phyloP scores from a whole-genome alignment of 2,797 vertebrate species.

The Bradypodion ventrale region DNA sequence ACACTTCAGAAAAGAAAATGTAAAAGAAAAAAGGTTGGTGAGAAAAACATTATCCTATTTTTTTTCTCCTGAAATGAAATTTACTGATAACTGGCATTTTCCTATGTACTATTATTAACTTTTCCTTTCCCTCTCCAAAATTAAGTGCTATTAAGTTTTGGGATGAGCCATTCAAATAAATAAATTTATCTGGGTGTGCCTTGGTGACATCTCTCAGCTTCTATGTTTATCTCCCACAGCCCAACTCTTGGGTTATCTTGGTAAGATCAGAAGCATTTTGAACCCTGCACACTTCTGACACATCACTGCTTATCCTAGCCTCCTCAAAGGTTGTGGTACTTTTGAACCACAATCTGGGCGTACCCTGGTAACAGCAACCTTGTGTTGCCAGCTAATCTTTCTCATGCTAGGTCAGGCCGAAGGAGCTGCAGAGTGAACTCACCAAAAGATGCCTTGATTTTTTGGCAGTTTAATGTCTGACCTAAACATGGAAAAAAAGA shows the following conservation, averaged over 20 bases:
- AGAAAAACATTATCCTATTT: fast-evolving
- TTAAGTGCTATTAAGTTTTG: constrained; percentile 32
- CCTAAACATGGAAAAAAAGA: too few species aligned
- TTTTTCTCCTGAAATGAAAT: not conserved
- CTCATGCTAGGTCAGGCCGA: too few species aligned
- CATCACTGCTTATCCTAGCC: not conserved
- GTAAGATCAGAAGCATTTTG: not conserved
- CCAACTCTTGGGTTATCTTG: not conserved
- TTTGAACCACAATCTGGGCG: too few species aligned
- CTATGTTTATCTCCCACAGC: not conserved
- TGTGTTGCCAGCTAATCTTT: too few species aligned
- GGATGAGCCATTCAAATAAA: not conserved
- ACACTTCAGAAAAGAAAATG: not conserved
- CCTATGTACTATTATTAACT: not conserved
- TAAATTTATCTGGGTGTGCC: not conserved
- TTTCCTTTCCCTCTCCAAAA: not conserved
- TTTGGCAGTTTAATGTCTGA: too few species aligned
- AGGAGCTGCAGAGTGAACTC: too few species aligned
- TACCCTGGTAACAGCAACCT: too few species aligned
- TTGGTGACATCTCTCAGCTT: not conserved
- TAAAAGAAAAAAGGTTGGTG: not conserved
- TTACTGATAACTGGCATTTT: not conserved
- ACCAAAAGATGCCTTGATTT: too few species aligned
- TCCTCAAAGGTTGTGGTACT: too few species aligned
- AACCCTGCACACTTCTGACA: fast-evolving